Evolutionary conservation across 2,113 vertebrate genomes (phyloP), one percentile per base, ranked within the genome.

Genomic region (Mus spicilegus): DNA sequence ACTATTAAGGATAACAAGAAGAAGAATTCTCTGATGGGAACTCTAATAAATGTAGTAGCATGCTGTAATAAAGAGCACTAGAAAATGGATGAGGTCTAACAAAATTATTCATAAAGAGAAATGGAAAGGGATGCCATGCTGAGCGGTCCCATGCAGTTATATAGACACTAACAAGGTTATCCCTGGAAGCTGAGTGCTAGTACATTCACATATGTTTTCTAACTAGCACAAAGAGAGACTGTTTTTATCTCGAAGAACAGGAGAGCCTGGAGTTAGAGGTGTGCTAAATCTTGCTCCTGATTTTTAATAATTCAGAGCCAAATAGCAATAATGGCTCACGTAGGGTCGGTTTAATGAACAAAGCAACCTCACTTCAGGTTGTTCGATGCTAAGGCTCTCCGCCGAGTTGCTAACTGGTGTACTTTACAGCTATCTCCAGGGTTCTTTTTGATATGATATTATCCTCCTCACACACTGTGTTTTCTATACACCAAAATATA

Each of bases 71-170:
- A 98, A 98, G 98, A 99, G 96, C 98, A 97, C 97, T 98, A 80
- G 97, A 98, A 98, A 99, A 98, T 99, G 98, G 98, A 99, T 98
- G 98, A 98, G 98, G 96, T 98, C 97, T 98, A 98, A 98, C 98
- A 98, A 99, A 99, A 99, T 98, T 99, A 99, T 99, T 99, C 98
- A 99, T 99, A 98, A 99, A 98, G 98, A 98, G 98, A 98, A 98
- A 98, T 95, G 96, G 98, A 98, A 98, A 98, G 98, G 95, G 97
- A 98, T 98, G 98, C 98, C 98, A 97, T 97, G 98, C 98, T 98
- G 98, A 98, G 98, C 98, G 98, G 98, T 99, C 98, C 98, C 98
- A 98, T 92, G 96, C 98, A 98, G 98, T 98, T 98, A 95, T 97
- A 97, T 97, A 97, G 98, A 98, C 98, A 98, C 98, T 98, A 98